A percentile compares a stretch with the other conserved stretches of the same genome.
Conservation (phyloP, 2,113 vertebrate species). For the Noturus placidus region DNA sequence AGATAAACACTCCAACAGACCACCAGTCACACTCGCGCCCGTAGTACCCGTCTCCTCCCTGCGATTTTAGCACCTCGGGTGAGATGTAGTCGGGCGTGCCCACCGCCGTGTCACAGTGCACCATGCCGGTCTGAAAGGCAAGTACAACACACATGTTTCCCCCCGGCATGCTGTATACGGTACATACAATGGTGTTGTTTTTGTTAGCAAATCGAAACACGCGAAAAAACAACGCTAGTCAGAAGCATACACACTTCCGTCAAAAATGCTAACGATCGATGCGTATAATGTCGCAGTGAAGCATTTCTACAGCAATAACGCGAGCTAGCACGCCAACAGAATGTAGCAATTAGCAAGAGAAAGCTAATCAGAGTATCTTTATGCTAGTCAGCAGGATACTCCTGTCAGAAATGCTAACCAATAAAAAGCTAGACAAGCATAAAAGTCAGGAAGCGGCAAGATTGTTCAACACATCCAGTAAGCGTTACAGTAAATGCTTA, state of each 20-base stretch:
- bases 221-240: background rate
- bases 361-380: background rate
- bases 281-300: background rate
- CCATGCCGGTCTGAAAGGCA: conserved; percentile 89
- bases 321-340: background rate
- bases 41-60: conserved; percentile 95
- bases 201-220: background rate
- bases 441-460: background rate
- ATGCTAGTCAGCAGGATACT: background rate
- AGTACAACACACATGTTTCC: background rate
- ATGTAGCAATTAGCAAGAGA: background rate
- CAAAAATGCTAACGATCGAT: background rate
- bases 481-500: background rate
- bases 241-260: background rate
- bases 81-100: conserved; percentile 98
- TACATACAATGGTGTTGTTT: background rate
- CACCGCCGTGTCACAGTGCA: conserved; percentile 94
- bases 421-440: background rate
- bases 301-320: background rate
- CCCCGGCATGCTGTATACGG: background rate
- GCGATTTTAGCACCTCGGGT: conserved; percentile 92
- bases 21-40: conserved; percentile 98
- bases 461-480: background rate
- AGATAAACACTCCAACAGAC: conserved; percentile 98
- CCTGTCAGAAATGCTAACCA: background rate